Conservation (phyloP, 2,113 vertebrate species). For the Prionailurus bengalensis region DNA sequence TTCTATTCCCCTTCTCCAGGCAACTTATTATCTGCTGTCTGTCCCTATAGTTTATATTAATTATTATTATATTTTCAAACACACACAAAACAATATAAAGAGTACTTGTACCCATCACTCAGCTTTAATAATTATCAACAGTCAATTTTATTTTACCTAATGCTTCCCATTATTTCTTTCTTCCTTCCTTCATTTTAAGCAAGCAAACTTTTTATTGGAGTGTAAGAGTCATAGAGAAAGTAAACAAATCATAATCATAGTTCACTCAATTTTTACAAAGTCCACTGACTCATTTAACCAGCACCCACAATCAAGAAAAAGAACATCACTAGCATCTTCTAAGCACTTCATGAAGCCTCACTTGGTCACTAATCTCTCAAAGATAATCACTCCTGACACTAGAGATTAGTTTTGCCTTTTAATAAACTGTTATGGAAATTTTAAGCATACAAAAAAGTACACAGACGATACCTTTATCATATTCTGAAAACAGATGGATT, state of each 20-base stretch:
- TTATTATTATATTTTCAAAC: conserved; percentile 12
- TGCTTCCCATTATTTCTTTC: background rate
- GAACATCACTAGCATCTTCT: background rate
- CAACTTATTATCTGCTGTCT: background rate
- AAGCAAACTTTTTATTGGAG: background rate
- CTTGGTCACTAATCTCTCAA: background rate
- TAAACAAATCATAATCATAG: background rate
- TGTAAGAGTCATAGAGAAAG: background rate
- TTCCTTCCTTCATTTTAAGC: conserved; percentile 15
- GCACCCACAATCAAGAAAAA: background rate
- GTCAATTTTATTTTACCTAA: conserved; percentile 19
- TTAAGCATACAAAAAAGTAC: background rate
- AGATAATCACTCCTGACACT: background rate
- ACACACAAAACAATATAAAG: background rate
- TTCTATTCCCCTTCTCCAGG: background rate
- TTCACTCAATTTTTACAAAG: background rate
- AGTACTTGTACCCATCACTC: background rate
- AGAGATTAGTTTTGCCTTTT: background rate
- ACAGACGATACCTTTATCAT: background rate
- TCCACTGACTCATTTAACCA: background rate
- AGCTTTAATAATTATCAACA: conserved; percentile 34
- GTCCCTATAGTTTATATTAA: background rate
- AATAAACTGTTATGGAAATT: background rate
- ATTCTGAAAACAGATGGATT: background rate
- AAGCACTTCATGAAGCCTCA: background rate